A percentile compares a stretch with the other conserved stretches of the same genome.
Conservation (phyloP, 2,797 vertebrate genomes). For the Psittacula derbiana region DNA sequence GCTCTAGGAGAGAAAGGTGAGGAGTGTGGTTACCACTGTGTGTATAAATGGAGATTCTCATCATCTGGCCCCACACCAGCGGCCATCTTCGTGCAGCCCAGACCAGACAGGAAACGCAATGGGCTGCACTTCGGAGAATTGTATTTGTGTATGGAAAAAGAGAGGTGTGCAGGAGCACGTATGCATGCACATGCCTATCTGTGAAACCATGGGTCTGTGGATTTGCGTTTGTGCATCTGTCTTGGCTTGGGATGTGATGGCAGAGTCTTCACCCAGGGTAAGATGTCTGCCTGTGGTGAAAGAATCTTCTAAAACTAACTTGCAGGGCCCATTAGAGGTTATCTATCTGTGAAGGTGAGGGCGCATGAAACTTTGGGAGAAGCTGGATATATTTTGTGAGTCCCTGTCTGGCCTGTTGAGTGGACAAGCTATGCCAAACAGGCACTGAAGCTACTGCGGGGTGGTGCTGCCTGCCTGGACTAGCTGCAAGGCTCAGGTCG, state of each 20-base stretch:
- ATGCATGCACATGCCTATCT: neutral
- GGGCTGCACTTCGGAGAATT: neutral
- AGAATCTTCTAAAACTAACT: neutral
- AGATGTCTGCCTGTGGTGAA: fast-evolving
- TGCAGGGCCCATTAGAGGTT: neutral
- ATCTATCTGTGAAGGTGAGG: neutral
- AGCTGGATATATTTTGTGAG: neutral
- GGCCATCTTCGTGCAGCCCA: neutral
- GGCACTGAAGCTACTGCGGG: neutral
- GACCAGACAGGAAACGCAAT: neutral
- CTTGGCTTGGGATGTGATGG: neutral
- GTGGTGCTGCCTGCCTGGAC: neutral
- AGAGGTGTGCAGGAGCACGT: fast-evolving
- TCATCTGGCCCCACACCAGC: neutral
- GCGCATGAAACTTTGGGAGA: neutral
- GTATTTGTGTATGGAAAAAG: neutral
- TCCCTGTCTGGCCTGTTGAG: neutral
- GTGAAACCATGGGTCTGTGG: neutral
- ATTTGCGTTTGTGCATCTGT: neutral
- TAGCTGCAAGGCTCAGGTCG: neutral
- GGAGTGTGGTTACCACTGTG: neutral
- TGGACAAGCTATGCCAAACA: neutral
- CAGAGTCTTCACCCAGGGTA: neutral
- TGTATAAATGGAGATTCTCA: neutral
- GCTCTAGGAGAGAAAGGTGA: neutral